phyloP scores from a whole-genome alignment of 2,113 vertebrate genomes.

The Anoplopoma fimbria region DNA sequence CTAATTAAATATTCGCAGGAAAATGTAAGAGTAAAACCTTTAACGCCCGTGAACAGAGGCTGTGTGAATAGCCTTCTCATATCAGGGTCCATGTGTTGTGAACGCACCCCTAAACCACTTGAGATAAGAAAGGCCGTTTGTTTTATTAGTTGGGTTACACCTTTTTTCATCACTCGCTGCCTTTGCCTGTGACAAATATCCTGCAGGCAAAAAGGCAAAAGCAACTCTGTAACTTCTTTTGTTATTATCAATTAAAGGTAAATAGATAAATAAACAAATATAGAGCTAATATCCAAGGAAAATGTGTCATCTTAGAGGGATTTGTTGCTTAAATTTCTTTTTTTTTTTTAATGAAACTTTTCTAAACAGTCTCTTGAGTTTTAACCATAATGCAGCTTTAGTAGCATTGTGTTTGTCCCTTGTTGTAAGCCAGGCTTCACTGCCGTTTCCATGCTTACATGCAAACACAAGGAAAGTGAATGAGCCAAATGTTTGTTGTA shows the following conservation, averaged over 20 bases:
- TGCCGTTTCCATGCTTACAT: neutral
- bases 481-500: neutral
- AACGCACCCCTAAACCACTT: constrained; percentile 16
- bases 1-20: too few relatives aligned
- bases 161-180: neutral
- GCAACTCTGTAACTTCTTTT: too few relatives aligned
- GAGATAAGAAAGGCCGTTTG: constrained; percentile 53
- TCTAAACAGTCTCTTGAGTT: neutral
- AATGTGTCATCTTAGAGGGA: neutral
- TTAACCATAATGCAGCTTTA: neutral
- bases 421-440: neutral
- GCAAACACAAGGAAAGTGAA: neutral
- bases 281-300: neutral
- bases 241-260: neutral
- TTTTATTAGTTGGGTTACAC: constrained; percentile 27
- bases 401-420: neutral
- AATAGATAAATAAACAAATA: neutral
- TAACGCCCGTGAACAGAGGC: too few relatives aligned
- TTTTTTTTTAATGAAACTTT: neutral
- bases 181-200: neutral
- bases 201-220: neutral
- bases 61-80: neutral
- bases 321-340: too few relatives aligned
- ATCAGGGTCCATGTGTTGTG: constrained; percentile 16
- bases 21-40: too few relatives aligned